These are phyloP conservation scores for Probaryconus sp. DNA, from an alignment of 1,140 invertebrate genomes.

Conservation along the genomic window DNA sequence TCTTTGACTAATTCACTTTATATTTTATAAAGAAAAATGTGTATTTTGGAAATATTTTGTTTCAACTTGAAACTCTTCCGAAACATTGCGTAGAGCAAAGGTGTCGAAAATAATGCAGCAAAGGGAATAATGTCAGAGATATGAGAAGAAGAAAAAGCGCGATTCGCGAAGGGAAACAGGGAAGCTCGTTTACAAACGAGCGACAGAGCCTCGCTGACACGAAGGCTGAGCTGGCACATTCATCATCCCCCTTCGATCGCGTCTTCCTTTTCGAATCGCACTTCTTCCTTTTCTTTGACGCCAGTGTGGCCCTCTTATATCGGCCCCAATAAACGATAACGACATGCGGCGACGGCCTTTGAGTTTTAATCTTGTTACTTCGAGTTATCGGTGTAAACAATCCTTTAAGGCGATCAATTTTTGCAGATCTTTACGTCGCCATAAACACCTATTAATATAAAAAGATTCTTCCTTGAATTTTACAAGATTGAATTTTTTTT, in stretches of 20 bases:
- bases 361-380: slow-evolving; percentile 8
- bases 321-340: slow-evolving; percentile 27
- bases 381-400: slow-evolving; percentile 12
- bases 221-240: slow-evolving; percentile 60
- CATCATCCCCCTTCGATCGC: slow-evolving; percentile 58
- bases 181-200: slow-evolving; percentile 70
- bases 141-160: background rate
- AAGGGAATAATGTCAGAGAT: no score
- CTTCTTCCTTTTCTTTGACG: slow-evolving; percentile 47
- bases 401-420: no score
- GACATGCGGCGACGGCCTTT: slow-evolving; percentile 8
- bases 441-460: no score
- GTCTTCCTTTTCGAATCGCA: slow-evolving; percentile 11
- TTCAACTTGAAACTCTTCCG: no score
- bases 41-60: no score
- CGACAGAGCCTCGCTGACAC: slow-evolving; percentile 64
- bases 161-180: slow-evolving; percentile 8
- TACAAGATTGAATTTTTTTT: no score
- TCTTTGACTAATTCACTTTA: no score
- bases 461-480: no score
- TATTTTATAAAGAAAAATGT: no score
- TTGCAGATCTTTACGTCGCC: no score
- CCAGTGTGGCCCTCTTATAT: slow-evolving; percentile 38
- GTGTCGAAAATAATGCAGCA: no score
- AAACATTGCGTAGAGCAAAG: no score